Percentiles rank a stretch among this genome's conserved stretches.
Conservation (phyloP, 2,113 vertebrate genomes). For the Emydocephalus ijimae region DNA sequence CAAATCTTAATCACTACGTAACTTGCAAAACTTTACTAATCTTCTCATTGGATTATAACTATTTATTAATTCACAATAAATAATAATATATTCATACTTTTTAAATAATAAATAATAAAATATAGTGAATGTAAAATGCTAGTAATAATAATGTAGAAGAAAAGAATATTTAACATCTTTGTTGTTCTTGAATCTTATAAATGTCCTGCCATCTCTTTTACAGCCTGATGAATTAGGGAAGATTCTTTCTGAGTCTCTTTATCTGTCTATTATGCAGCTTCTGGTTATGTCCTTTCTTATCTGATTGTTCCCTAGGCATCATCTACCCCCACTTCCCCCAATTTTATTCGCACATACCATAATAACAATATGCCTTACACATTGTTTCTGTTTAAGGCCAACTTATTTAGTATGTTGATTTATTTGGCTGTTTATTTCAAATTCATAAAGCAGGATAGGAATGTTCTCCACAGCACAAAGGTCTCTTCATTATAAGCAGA, state of each 20-base stretch:
- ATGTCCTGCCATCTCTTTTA: background rate
- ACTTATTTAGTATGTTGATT: background rate
- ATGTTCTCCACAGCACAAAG: background rate
- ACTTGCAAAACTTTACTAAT: no score
- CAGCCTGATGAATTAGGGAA: background rate
- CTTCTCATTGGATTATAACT: no score
- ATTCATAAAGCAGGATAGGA: background rate
- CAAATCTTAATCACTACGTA: no score
- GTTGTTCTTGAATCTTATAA: no score
- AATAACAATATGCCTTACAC: background rate
- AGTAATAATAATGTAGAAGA: no score
- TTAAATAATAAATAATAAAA: no score
- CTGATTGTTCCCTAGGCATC: background rate
- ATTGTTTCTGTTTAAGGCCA: background rate
- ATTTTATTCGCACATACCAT: background rate
- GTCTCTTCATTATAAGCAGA: background rate
- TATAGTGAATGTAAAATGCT: no score
- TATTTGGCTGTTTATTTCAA: background rate
- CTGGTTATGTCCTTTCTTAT: background rate
- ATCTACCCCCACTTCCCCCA: background rate
- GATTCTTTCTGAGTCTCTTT: background rate
- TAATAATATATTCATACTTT: no score
- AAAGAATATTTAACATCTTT: no score
- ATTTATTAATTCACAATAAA: no score
- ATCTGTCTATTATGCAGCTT: background rate